A percentile compares a stretch with the other conserved stretches of the same genome.
These are phyloP conservation scores for Margarornis squamiger DNA, from an alignment of 2,797 vertebrate species.

Conservation along the genomic window DNA sequence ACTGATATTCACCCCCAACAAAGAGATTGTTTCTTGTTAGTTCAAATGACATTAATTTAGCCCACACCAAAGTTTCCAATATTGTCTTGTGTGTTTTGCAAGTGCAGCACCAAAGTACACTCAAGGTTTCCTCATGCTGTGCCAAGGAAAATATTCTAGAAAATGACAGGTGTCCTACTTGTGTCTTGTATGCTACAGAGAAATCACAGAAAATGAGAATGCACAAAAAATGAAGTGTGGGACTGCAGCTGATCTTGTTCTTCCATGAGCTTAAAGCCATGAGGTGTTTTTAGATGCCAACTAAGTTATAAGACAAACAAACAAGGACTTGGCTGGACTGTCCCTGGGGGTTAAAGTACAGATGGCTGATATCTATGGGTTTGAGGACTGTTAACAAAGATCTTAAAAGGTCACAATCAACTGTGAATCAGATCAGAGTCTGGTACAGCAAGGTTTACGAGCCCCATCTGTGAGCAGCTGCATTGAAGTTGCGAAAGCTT, in stretches of 20 bases:
- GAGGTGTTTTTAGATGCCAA: background rate
- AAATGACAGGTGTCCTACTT: background rate
- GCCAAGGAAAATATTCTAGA: background rate
- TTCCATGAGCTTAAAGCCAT: background rate
- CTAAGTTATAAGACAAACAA: background rate
- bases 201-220: background rate
- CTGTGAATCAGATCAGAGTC: background rate
- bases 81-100: background rate
- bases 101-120: background rate
- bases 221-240: background rate
- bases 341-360: background rate
- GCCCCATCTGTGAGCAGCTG: background rate
- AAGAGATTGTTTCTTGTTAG: background rate
- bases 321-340: background rate
- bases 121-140: background rate
- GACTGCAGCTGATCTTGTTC: background rate
- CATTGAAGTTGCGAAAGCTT: background rate
- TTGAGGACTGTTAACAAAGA: background rate
- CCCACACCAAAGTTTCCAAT: background rate
- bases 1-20: background rate
- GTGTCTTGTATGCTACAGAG: background rate
- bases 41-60: background rate
- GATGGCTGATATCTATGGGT: background rate
- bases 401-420: background rate
- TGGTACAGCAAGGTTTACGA: background rate